A percentile compares a stretch with the other conserved stretches of the same genome.
Conservation (phyloP, 1,140 invertebrate genomes). For the Matsumurasca onukii region DNA sequence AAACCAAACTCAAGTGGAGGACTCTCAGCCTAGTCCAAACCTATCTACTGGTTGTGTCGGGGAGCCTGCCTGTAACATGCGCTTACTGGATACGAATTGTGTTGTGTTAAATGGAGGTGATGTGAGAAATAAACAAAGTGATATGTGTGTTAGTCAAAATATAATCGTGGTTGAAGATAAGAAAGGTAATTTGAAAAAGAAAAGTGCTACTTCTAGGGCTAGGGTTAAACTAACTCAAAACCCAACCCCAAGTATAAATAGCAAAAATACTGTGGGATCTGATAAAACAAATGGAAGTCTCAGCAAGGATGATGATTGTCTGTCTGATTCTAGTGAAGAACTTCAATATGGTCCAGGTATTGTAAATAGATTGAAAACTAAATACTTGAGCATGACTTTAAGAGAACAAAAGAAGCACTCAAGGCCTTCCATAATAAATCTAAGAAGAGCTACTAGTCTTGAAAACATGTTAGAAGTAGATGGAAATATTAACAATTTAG, state of each 20-base stretch:
- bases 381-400: constrained; percentile 78
- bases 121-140: constrained; percentile 28
- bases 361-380: constrained; percentile 80
- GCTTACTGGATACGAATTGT: constrained; percentile 35
- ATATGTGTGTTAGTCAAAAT: constrained; percentile 8
- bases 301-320: constrained; percentile 37
- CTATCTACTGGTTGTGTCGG: too few species aligned
- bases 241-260: too few species aligned
- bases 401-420: constrained; percentile 61
- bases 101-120: constrained; percentile 27
- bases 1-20: constrained; percentile 37
- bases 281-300: constrained; percentile 41
- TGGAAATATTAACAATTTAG: constrained; percentile 40
- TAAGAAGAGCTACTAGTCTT: constrained; percentile 77
- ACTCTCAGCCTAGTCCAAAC: constrained; percentile 38
- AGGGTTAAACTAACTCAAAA: neutral
- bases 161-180: constrained; percentile 31
- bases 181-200: constrained; percentile 24
- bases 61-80: constrained; percentile 40
- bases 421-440: constrained; percentile 60
- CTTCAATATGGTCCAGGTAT: constrained; percentile 89
- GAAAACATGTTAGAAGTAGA: constrained; percentile 80
- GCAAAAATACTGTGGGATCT: too few species aligned
- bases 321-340: constrained; percentile 68
- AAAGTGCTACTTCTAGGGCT: constrained; percentile 24